Percentiles rank a stretch among this genome's conserved stretches.
Conservation (phyloP, 2,113 vertebrate genomes). For the Clinocottus analis region DNA sequence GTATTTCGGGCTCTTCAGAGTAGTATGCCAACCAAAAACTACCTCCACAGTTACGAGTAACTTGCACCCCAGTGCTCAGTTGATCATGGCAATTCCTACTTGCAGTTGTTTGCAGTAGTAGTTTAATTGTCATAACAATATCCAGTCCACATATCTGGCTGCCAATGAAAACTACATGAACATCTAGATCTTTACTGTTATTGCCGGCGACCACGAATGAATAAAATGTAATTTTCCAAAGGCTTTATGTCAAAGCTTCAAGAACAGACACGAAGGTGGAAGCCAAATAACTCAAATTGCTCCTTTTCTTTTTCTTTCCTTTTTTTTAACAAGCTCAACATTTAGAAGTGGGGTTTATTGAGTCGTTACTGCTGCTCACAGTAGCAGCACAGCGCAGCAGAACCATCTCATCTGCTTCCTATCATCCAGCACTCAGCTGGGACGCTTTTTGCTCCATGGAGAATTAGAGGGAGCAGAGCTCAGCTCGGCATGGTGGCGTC, state of each 20-base stretch:
- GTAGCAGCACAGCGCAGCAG: slow-evolving; percentile 49
- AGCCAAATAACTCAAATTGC: slow-evolving; percentile 1
- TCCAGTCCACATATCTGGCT: not conserved
- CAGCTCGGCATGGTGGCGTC: slow-evolving; percentile 1
- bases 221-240: slow-evolving; percentile 10
- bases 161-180: slow-evolving; percentile 17
- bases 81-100: slow-evolving; percentile 6
- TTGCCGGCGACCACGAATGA: not conserved
- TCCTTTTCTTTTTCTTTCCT: not conserved
- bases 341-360: slow-evolving; percentile 37
- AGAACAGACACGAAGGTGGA: not conserved
- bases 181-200: not conserved
- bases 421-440: slow-evolving; percentile 33
- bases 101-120: not conserved
- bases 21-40: not conserved
- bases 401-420: slow-evolving; percentile 51
- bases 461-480: slow-evolving; percentile 20
- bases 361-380: slow-evolving; percentile 50
- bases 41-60: not conserved
- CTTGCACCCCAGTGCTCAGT: not conserved
- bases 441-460: slow-evolving; percentile 1
- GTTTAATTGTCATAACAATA: no score
- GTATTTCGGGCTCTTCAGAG: not conserved
- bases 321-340: not conserved
- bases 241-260: slow-evolving; percentile 2